A percentile compares a stretch with the other conserved stretches of the same genome.
phyloP scores from a whole-genome alignment of 2,888 invertebrate species.

The Epinotia ramella region DNA sequence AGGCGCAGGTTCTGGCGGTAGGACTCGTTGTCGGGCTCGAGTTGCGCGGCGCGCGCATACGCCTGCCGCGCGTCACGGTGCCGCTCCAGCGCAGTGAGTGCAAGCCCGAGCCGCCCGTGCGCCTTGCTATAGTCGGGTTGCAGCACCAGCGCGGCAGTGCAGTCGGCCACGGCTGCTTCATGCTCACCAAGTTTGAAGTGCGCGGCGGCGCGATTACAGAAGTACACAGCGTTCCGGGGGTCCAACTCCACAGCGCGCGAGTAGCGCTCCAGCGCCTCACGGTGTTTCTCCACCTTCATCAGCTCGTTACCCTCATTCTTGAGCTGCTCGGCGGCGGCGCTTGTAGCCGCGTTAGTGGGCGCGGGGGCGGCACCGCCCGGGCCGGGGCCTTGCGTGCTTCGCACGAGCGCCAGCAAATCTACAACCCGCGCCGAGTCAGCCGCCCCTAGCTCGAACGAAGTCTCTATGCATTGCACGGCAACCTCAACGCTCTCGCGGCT shows the following conservation, averaged over 20 bases:
- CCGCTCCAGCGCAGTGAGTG: constrained; percentile 93
- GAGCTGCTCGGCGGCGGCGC: constrained; percentile 91
- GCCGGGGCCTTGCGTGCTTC: constrained; percentile 47
- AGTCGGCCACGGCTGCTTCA: constrained; percentile 94
- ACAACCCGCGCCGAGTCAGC: constrained; percentile 72
- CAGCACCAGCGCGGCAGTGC: constrained; percentile 93
- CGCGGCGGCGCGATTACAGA: constrained; percentile 98
- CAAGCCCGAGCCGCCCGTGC: constrained; percentile 95
- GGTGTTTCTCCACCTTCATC: constrained; percentile 93
- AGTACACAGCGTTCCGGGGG: constrained; percentile 96
- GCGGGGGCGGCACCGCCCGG: constrained; percentile 49
- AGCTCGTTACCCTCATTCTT: constrained; percentile 95
- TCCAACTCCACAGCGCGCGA: constrained; percentile 95
- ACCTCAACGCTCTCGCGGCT: constrained; percentile 94
- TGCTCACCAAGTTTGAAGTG: constrained; percentile 95
- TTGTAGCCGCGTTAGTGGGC: constrained; percentile 84
- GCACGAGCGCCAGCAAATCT: constrained; percentile 69
- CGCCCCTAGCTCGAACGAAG: constrained; percentile 91
- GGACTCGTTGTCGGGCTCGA: constrained; percentile 97
- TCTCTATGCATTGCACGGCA: constrained; percentile 97
- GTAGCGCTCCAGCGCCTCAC: constrained; percentile 94
- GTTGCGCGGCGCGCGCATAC: constrained; percentile 93
- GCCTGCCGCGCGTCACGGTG: constrained; percentile 94
- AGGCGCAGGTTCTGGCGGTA: constrained; percentile 94
- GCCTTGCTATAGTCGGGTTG: constrained; percentile 98